Evolutionary conservation across 2,113 vertebrate species (phyloP), one percentile per base, ranked within the genome.

Genomic region (Aegypius monachus): DNA sequence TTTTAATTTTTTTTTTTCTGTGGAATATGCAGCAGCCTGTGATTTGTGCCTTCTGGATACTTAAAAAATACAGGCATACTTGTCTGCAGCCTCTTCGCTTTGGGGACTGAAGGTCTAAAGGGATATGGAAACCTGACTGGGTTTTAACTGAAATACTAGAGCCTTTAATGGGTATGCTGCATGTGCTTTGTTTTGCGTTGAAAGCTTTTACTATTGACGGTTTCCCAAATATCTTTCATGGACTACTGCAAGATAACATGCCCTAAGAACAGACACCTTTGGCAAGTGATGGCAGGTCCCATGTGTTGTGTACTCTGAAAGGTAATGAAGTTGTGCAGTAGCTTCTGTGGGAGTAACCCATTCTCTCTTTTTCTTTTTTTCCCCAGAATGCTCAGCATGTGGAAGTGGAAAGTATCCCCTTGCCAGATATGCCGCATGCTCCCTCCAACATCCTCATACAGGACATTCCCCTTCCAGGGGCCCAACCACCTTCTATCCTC

Each of bases 361-460:
- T 53, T 93, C 13, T 79, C 2, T 48, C 2, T 20, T 7, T 42
- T 4, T 7, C 10, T 11, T 34, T 17, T 23, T 19, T 21, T 1
- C 93, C 82, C n/a, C 97, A 99, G 99, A 99, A 99, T 88, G 99
- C 99, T 32, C 99, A 99, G 90, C 99, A 99, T 8, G 99, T 99
- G 94, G 99, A 99, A 96, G 99, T 99, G 53, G 99, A 99, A 96
- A 99, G 99, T 81, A 99, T 99, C 91, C 99, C 99, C 36, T 97
- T 99, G 79, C 99, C 99, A 65, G 99, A 99, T 81, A 99, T 99
- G 99, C 99, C 99, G 1, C 99, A 99, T 10, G 99, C 99, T 40
- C 99, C 99, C 16, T 99, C 99, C 92, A 99, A 99, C 93, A 99
- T 99, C 92, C 98, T 99, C 62, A 99, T 99, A 96, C 99, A 99